A percentile compares a stretch with the other conserved stretches of the same genome.
Conservation (phyloP, 2,888 invertebrate species). For the Melieria omissa region DNA sequence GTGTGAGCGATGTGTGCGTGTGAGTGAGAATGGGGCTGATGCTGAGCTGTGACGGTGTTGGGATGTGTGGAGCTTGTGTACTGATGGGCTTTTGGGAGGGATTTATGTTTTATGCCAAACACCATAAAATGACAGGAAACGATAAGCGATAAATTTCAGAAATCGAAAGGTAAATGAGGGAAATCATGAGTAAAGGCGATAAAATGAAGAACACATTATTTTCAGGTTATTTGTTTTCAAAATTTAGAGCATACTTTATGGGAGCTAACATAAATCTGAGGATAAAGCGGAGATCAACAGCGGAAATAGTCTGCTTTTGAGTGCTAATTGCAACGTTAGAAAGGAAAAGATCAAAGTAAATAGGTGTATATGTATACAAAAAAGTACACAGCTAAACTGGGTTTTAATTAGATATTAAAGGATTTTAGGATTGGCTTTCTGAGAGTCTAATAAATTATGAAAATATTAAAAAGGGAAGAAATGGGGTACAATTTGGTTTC, state of each 20-base stretch:
- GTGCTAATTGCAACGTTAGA: no score
- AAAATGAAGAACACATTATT: neutral
- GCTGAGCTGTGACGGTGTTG: conserved; percentile 30
- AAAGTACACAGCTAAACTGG: no score
- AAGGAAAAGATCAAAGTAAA: no score
- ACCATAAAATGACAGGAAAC: conserved; percentile 21
- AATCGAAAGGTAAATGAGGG: conserved; percentile 23
- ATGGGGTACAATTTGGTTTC: no score
- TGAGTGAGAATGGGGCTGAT: neutral
- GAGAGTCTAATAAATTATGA: no score
- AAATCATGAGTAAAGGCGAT: neutral
- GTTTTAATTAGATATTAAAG: no score
- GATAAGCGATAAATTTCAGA: conserved; percentile 12
- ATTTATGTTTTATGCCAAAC: conserved; percentile 1
- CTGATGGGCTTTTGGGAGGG: conserved; percentile 28
- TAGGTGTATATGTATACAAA: no score
- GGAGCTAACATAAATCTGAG: neutral
- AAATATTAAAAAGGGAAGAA: no score
- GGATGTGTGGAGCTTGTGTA: conserved; percentile 38
- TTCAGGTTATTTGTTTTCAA: neutral
- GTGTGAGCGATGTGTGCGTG: conserved; percentile 19
- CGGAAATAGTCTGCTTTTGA: no score
- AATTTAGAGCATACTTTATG: neutral
- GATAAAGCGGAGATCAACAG: no score
- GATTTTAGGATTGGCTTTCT: no score